Evolutionary conservation across 2,888 invertebrate species (phyloP), one percentile per base, ranked within the genome.

Genomic region (Pogonocherus hispidulus): DNA sequence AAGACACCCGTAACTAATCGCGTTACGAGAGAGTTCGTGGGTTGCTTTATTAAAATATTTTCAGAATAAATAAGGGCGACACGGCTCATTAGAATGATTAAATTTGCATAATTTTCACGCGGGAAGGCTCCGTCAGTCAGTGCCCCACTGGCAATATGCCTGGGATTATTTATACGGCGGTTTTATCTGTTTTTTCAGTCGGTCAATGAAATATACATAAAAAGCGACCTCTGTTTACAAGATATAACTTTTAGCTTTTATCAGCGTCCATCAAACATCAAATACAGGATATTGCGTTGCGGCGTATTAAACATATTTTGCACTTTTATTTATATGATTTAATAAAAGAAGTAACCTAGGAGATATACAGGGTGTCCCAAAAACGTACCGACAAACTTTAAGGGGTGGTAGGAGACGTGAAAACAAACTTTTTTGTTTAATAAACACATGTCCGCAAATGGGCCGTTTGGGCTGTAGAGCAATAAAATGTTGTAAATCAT

Each of bases 11-110:
- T 73, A 71, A 67, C 75, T 66, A 73, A 75, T 75, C 66, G 54
- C 22, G 67, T 67, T 65, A 69, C 67, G 70, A 52, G 49, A 16
- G 22, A 52, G 44, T 49, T 41, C 69, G 60, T 54, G 60, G 56
- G 69, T 35, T 47, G 71, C 69, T 74, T 76, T 74, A 78, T 77
- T 78, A 76, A 75, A 74, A 74, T 73, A 77, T 75, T 74, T 75
- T 71, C 70, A 72, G 69, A 73, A 76, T 76, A 77, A 78, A 75
- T 78, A 77, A 76, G 76, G 76, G 76, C 57, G 77, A 71, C 70
- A 75, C 73, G 76, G 72, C 76, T 75, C 76, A 78, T 77, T 78
- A 74, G 72, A 75, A 75, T 71, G 70, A 73, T 77, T 74, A 71
- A 76, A 78, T 77, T 76, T 77, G 74, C 75, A 78, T 77, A 74